Percentiles rank a stretch among this genome's conserved stretches.
These are phyloP conservation scores for Chiloscyllium plagiosum DNA, from an alignment of 2,113 vertebrate genomes.

Conservation along the genomic window DNA sequence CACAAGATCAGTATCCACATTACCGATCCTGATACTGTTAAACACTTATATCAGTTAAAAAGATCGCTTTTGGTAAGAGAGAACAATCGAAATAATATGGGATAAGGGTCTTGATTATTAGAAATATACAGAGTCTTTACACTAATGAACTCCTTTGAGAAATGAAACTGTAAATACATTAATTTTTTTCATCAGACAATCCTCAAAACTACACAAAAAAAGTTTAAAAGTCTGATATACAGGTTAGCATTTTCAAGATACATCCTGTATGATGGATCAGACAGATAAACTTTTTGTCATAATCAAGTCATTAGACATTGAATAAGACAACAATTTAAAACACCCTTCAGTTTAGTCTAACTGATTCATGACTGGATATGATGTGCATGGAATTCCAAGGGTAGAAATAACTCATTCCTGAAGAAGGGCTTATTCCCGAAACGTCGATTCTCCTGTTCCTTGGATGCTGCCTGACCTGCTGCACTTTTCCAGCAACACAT, in stretches of 20 bases:
- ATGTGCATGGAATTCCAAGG: no score
- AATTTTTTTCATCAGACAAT: not conserved
- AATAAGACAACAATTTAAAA: not conserved
- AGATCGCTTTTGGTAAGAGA: not conserved
- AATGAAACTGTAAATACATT: not conserved
- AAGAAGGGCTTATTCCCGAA: no score
- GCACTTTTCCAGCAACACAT: no score
- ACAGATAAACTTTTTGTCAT: not conserved
- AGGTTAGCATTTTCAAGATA: not conserved
- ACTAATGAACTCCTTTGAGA: not conserved
- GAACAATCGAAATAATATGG: not conserved
- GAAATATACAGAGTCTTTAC: not conserved
- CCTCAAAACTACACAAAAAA: not conserved
- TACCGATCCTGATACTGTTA: not conserved
- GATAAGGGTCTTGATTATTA: not conserved
- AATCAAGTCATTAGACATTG: not conserved
- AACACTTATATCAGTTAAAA: not conserved
- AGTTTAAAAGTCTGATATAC: not conserved
- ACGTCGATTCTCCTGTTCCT: no score
- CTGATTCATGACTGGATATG: not conserved
- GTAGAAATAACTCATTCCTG: no score
- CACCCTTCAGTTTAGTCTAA: not conserved
- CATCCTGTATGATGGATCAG: not conserved
- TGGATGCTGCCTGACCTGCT: no score
- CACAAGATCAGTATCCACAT: not conserved